phyloP scores from a whole-genome alignment of 2,113 vertebrate genomes.

The Heliornis fulica region DNA sequence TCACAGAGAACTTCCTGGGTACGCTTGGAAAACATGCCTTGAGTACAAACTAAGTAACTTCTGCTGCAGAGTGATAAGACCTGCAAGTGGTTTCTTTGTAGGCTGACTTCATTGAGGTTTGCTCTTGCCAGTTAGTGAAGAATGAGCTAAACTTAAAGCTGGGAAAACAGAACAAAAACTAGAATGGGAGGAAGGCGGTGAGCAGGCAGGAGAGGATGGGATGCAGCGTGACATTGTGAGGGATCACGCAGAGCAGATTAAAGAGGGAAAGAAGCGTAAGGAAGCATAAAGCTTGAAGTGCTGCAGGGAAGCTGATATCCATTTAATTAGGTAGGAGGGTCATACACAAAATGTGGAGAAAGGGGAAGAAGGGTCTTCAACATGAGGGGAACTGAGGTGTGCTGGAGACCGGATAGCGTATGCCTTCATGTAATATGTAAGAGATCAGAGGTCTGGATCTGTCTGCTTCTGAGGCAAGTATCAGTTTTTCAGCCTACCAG shows the following conservation, averaged over 20 bases:
- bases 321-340: background rate
- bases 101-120: background rate
- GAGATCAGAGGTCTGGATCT: background rate
- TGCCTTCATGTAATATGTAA: background rate
- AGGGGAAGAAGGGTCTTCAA: background rate
- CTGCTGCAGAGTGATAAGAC: background rate
- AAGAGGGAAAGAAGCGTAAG: background rate
- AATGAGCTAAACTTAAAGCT: background rate
- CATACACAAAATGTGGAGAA: background rate
- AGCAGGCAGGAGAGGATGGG: background rate
- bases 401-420: background rate
- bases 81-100: background rate
- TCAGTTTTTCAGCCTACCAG: background rate
- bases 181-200: background rate
- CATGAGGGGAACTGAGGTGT: background rate
- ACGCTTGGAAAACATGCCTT: background rate
- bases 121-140: background rate
- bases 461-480: background rate
- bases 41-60: background rate
- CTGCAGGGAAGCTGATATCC: background rate
- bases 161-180: background rate
- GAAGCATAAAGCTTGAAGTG: background rate
- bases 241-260: background rate
- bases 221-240: rapidly evolving
- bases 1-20: background rate